A percentile compares a stretch with the other conserved stretches of the same genome.
Conservation (phyloP, 1,140 invertebrate genomes). For the Panagrolaimus sp. region DNA sequence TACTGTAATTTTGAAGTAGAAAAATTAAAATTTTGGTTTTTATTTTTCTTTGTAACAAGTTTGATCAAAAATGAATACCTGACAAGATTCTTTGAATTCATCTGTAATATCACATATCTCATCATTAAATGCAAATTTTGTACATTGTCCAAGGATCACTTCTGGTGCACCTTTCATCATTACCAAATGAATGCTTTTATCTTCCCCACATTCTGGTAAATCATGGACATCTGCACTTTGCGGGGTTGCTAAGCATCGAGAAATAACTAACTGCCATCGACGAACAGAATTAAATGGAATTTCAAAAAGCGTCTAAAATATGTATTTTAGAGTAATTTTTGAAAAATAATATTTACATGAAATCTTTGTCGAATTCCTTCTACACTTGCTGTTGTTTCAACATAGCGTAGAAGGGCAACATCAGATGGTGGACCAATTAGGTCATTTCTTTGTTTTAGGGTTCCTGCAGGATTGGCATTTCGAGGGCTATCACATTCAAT, state of each 20-base stretch:
- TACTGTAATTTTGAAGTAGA: too few species aligned
- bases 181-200: conserved; percentile 33
- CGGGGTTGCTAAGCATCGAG: conserved; percentile 33
- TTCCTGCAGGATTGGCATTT: conserved; percentile 8
- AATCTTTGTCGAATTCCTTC: conserved; percentile 47
- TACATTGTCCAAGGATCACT: conserved; percentile 47
- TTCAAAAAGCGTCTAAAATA: conserved; percentile 45
- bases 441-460: conserved; percentile 27
- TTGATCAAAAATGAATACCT: conserved; percentile 25
- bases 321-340: not conserved
- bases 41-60: not conserved
- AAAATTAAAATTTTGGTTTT: too few species aligned
- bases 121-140: conserved; percentile 28
- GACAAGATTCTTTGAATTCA: conserved; percentile 48
- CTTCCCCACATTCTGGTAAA: not conserved
- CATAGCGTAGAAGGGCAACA: conserved; percentile 54
- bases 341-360: conserved; percentile 19
- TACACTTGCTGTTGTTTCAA: conserved; percentile 46
- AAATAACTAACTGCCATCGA: conserved; percentile 52
- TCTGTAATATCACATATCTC: conserved; percentile 47
- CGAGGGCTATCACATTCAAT: too few species aligned
- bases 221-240: conserved; percentile 17
- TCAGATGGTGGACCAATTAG: conserved; percentile 49
- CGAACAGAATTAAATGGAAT: conserved; percentile 56
- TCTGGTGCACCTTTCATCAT: conserved; percentile 57